Conservation (phyloP, 2,797 vertebrate genomes). For the Spea hammondii region DNA sequence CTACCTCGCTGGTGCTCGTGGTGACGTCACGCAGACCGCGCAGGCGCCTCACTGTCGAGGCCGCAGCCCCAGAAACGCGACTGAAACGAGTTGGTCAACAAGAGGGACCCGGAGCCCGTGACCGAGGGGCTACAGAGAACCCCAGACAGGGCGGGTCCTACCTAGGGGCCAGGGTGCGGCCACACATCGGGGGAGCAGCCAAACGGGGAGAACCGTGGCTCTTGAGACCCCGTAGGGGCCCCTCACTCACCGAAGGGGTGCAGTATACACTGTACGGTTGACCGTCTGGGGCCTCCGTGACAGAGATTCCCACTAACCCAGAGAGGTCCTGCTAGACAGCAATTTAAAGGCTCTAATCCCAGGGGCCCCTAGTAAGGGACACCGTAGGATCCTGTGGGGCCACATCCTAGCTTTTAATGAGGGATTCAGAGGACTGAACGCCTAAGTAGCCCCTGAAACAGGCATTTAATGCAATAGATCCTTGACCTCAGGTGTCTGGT, state of each 20-base stretch:
- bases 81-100: constrained; percentile 45
- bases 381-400: background rate
- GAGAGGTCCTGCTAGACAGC: background rate
- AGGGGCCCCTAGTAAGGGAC: background rate
- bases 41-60: constrained; percentile 24
- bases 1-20: constrained; percentile 9
- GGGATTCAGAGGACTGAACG: too few relatives aligned
- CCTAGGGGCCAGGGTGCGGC: background rate
- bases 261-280: too few relatives aligned
- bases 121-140: constrained; percentile 1
- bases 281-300: too few relatives aligned
- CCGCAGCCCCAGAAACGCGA: constrained; percentile 47
- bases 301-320: background rate
- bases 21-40: constrained; percentile 37
- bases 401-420: background rate
- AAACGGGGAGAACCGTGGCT: background rate
- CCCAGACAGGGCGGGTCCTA: background rate
- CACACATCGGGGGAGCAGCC: background rate
- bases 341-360: background rate
- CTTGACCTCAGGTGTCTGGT: too few relatives aligned
- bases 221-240: too few relatives aligned
- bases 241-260: too few relatives aligned
- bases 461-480: background rate
- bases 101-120: constrained; percentile 7
- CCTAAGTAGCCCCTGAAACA: background rate